A percentile compares a stretch with the other conserved stretches of the same genome.
Evolutionary conservation across 2,113 vertebrate species (phyloP).

Genomic region (Picathartes gymnocephalus): DNA sequence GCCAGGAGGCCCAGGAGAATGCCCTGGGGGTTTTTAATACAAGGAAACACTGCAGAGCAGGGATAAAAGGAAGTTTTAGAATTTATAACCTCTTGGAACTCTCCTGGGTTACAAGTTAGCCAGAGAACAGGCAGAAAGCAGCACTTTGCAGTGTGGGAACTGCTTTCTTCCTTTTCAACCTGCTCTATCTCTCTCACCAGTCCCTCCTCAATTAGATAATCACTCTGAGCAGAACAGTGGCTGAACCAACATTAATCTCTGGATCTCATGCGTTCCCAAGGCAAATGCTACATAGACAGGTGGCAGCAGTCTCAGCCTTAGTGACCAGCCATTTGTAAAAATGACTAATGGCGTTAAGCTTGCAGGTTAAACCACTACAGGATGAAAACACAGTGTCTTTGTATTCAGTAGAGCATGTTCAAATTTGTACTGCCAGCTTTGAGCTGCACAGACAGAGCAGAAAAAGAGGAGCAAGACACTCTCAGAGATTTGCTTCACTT

Average conservation of each 20-base stretch:
- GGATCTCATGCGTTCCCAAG: neutral
- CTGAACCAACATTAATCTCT: neutral
- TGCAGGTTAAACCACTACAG: neutral
- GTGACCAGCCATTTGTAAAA: neutral
- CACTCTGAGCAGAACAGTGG: neutral
- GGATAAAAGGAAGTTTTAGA: neutral
- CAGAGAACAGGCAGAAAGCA: neutral
- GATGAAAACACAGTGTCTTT: neutral
- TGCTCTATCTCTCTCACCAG: neutral
- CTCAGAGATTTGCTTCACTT: neutral
- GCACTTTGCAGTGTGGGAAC: neutral
- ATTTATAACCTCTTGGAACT: constrained; percentile 9
- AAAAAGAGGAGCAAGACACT: neutral
- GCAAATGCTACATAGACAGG: neutral
- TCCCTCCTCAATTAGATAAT: neutral
- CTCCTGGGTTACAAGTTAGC: neutral
- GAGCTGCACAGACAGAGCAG: neutral
- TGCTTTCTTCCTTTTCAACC: neutral
- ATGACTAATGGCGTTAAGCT: neutral
- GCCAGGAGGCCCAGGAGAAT: neutral
- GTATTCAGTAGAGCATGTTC: neutral
- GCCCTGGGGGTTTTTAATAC: neutral
- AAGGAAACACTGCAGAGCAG: neutral
- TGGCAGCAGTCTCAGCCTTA: neutral
- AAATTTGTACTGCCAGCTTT: neutral